These are phyloP conservation scores for Cosmorhoe ocellata DNA, from an alignment of 2,888 invertebrate species.

Conservation along the genomic window DNA sequence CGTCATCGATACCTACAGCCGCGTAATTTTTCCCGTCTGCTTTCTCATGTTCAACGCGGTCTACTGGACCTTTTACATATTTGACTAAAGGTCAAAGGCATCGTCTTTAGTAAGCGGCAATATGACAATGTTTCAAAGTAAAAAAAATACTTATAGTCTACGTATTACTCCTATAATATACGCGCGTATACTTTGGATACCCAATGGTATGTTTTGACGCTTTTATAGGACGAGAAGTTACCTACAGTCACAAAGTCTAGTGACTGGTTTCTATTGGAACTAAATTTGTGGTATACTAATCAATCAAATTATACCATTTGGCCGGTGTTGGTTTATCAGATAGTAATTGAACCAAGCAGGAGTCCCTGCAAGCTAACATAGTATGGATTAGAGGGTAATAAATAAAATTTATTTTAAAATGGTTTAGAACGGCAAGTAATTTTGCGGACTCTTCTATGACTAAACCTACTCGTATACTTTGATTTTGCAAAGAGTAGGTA, in stretches of 20 bases:
- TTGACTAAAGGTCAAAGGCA: slow-evolving; percentile 74
- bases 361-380: slow-evolving; percentile 7
- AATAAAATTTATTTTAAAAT: not conserved
- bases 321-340: not conserved
- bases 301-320: too few relatives aligned
- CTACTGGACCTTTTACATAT: slow-evolving; percentile 97
- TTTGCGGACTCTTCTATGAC: too few relatives aligned
- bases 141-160: not conserved
- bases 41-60: slow-evolving; percentile 97
- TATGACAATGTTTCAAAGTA: not conserved
- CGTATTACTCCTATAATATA: not conserved
- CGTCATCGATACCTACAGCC: slow-evolving; percentile 98
- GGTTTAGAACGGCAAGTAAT: not conserved
- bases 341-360: slow-evolving; percentile 14
- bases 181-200: not conserved
- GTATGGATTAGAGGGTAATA: slow-evolving; percentile 21
- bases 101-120: not conserved
- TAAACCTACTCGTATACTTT: not conserved
- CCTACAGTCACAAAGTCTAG: not conserved
- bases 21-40: slow-evolving; percentile 97
- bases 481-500: too few relatives aligned
- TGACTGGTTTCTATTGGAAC: not conserved
- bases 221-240: not conserved
- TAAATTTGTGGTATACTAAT: not conserved
- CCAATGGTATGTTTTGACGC: not conserved